Evolutionary conservation across 2,797 vertebrate genomes (phyloP).

Genomic region (Aythya fuligula): DNA sequence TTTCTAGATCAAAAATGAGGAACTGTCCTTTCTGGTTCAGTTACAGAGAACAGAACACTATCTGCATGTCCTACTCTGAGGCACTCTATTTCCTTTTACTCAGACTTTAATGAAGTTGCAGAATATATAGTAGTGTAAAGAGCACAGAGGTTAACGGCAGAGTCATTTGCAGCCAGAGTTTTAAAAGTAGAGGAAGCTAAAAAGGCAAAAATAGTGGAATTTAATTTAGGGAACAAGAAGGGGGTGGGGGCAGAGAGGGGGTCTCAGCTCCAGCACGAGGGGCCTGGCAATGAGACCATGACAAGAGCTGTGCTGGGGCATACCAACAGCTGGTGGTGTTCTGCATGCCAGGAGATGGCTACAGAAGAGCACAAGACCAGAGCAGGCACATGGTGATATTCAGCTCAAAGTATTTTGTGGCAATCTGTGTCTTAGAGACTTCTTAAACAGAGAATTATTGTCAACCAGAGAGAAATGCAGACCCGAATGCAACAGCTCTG

Average conservation of each 20-base stretch:
- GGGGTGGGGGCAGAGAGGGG: background rate
- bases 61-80: background rate
- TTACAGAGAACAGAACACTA: slow-evolving; percentile 40
- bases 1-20: slow-evolving; percentile 8
- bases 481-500: background rate
- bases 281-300: background rate
- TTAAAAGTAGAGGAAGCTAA: background rate
- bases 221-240: slow-evolving; percentile 17
- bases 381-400: background rate
- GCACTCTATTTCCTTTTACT: slow-evolving; percentile 45
- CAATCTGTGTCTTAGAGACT: background rate
- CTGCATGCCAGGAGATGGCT: background rate
- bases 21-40: slow-evolving; percentile 17
- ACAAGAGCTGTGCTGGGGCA: background rate
- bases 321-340: background rate
- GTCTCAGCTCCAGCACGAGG: background rate
- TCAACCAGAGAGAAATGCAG: background rate
- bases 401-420: background rate
- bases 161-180: background rate
- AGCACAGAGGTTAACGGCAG: slow-evolving; percentile 15
- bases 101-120: slow-evolving; percentile 27
- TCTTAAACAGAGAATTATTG: background rate
- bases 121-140: background rate
- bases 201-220: background rate
- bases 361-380: background rate